Base-by-base conservation (phyloP, 1,140 invertebrate genomes). In the Papilio dardanus region DNA sequence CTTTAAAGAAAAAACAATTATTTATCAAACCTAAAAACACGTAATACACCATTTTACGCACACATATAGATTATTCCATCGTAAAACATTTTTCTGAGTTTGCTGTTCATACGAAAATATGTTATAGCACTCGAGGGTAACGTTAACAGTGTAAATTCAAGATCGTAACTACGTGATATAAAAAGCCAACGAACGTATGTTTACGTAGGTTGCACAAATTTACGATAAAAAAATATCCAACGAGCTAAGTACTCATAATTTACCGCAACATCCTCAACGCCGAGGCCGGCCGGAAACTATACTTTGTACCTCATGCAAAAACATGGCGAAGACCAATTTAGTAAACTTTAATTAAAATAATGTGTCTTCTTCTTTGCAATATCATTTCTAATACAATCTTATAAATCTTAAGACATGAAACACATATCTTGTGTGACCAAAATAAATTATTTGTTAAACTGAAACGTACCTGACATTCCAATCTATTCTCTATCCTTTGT, bases 91-190 rank as follows among this genome's bases (percentile, higher is more conserved):
- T 62, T 28, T 62, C 16, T 19, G 21, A n/a, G 28, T 54, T 54
- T 42, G 42, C 37, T 30, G 50, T 71, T 42, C 71, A 42, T 54
- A 71, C 50, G n/a, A 74, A 78, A 74, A 74, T 66, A 71, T 77
- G 74, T 65, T 82, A 79, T 74, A 71, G 73, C 77, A 74, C 16
- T 78, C 68, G 76, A 75, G 76, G 80, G 77, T 80, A 83, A 76
- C 76, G 71, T 78, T 84, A 83, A n/a, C n/a, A 84, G 79, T 83
- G 79, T 71, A 81, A 83, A 87, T 85, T 83, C 79, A 81, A 79
- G 74, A 78, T 77, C 79, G 80, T 87, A 83, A 89, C 81, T 87
- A 85, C 85, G 86, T 83, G 84, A 83, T 80, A 81, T 82, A 83
- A 78, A 80, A 79, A 62, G 66, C 74, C 81, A 80, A 77, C 78